A percentile compares a stretch with the other conserved stretches of the same genome.
Conservation (phyloP, 2,888 invertebrate genomes). For the Poecilus cupreus region DNA sequence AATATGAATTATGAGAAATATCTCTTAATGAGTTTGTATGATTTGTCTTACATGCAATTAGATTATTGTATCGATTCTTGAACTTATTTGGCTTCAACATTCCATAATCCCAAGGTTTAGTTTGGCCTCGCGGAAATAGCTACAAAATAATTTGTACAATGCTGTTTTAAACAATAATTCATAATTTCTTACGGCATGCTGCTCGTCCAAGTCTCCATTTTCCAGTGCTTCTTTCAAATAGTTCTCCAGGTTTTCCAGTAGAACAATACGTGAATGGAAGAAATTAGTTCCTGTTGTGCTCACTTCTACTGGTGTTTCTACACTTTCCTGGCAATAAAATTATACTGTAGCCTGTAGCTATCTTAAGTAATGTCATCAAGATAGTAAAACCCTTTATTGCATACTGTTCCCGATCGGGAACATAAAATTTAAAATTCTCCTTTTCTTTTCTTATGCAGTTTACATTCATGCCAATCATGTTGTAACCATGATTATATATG, state of each 20-base stretch:
- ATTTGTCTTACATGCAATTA: conserved; percentile 71
- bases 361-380: too few relatives aligned
- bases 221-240: conserved; percentile 69
- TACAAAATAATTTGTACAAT: conserved; percentile 62
- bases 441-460: too few relatives aligned
- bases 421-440: too few relatives aligned
- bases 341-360: too few relatives aligned
- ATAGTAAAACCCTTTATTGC: too few relatives aligned
- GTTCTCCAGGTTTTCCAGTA: conserved; percentile 69
- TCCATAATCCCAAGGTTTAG: conserved; percentile 70
- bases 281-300: conserved; percentile 39
- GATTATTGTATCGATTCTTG: conserved; percentile 73
- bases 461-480: too few relatives aligned
- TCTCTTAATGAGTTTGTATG: conserved; percentile 58
- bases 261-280: conserved; percentile 47
- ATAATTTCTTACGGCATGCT: conserved; percentile 67
- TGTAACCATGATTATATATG: too few relatives aligned
- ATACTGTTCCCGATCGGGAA: too few relatives aligned
- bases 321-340: too few relatives aligned
- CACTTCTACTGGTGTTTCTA: conserved; percentile 15
- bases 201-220: conserved; percentile 67
- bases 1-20: conserved; percentile 6
- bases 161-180: background rate
- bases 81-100: conserved; percentile 69
- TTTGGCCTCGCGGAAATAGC: conserved; percentile 71